Evolutionary conservation across 1,140 invertebrate genomes (phyloP).

Genomic region (Neuroterus valhalla): DNA sequence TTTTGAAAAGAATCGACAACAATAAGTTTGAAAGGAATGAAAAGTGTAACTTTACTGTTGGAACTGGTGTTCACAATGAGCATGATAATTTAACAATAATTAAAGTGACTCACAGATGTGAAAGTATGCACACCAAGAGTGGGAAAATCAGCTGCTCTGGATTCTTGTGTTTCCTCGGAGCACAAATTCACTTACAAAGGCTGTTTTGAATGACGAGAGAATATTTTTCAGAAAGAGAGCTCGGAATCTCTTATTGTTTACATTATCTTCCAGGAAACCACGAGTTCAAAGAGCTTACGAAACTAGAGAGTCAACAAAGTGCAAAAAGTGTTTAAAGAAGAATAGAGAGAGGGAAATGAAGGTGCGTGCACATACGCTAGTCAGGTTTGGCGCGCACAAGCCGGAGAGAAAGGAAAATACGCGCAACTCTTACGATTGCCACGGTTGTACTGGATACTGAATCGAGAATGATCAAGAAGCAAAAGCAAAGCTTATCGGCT

Average conservation of each 20-base stretch:
- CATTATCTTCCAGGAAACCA: too few species aligned
- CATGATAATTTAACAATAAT: background rate
- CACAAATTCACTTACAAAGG: background rate
- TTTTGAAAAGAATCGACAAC: too few species aligned
- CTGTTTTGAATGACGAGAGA: background rate
- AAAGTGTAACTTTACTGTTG: too few species aligned
- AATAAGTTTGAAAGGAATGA: too few species aligned
- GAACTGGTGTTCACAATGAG: background rate
- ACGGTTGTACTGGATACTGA: background rate
- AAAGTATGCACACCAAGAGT: background rate
- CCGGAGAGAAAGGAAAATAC: background rate
- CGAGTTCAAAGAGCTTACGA: background rate
- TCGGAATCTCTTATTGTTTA: too few species aligned
- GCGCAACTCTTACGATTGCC: background rate
- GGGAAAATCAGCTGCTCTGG: constrained; percentile 9
- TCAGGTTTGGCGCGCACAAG: background rate
- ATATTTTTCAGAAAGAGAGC: background rate
- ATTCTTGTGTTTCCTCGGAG: constrained; percentile 3
- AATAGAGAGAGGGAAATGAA: background rate
- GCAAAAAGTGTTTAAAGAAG: background rate
- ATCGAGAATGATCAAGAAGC: constrained; percentile 40
- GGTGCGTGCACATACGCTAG: background rate
- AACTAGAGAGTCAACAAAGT: background rate
- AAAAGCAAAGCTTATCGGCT: constrained; percentile 1
- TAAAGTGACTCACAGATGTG: constrained; percentile 15